Evolutionary conservation across 2,113 vertebrate species (phyloP), one percentile per base, ranked within the genome.

Genomic region (Salvator merianae): DNA sequence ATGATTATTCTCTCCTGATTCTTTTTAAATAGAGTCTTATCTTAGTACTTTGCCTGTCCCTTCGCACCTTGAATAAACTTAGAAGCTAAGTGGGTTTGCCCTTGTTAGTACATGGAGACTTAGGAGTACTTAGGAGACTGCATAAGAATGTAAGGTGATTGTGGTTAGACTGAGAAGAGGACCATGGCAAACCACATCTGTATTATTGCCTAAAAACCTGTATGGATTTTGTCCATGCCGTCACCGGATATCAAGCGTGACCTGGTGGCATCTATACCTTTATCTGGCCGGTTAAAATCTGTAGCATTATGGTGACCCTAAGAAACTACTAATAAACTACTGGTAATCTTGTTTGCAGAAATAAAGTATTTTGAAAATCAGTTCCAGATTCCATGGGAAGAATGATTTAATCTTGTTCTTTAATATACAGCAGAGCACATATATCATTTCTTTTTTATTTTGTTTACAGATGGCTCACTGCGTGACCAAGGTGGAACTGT

Each of bases 381-480:
- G 28, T 10, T 28, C 55, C 7, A 43, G 32, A 18, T 81, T 55
- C 50, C 5, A 32, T 50, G 24, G 43, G 30, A 47, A 4, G 18
- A 16, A 16, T 20, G 18, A 20, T 59, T 59, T 59, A 2, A 43
- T 43, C n/a, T 43, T 77, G n/a, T 47, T 73, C 40, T n/a, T 32
- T 6, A 40, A 16, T 38, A 26, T 53, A 10, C 55, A 70, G 30
- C 12, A 32, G 5, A 38, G 26, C 30, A 2, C 26, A 32, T 74
- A 82, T 5, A 65, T 72, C 34, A 63, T 66, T 83, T 32, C 8
- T 18, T 24, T 72, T 63, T 87, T 32, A 26, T n/a, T 84, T 30
- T 88, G 79, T 83, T 73, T 77, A 36, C 91, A 99, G 98, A 99
- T 99, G 98, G 97, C 97, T 24, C 94, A 94, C 10, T 99, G 97